Conservation (phyloP, 1,140 invertebrate genomes). For the Polyergus mexicanus region DNA sequence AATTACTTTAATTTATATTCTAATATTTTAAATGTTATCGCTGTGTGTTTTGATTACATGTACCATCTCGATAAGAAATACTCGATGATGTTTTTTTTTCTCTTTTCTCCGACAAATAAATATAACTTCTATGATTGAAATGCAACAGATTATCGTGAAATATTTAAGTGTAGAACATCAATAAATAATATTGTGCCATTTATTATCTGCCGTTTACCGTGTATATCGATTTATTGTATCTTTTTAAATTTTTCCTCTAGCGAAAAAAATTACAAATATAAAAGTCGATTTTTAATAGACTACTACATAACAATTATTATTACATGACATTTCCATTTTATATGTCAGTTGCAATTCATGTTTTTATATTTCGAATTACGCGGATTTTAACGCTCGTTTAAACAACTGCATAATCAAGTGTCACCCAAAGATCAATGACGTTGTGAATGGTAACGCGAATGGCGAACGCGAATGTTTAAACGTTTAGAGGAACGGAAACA, state of each 20-base stretch:
- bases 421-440: background rate
- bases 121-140: too few relatives aligned
- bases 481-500: background rate
- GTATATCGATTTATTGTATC: background rate
- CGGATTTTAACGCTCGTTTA: background rate
- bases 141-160: background rate
- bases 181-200: background rate
- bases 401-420: background rate
- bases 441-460: background rate
- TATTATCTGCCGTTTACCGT: background rate
- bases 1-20: background rate
- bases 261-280: background rate
- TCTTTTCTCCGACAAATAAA: too few relatives aligned
- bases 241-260: background rate
- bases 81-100: too few relatives aligned
- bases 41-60: background rate
- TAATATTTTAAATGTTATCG: background rate
- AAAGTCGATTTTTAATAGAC: slow-evolving; percentile 28
- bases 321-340: background rate
- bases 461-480: slow-evolving; percentile 29
- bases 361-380: background rate
- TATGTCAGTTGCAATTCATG: background rate
- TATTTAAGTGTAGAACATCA: background rate
- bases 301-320: background rate
- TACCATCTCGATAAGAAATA: background rate